A percentile compares a stretch with the other conserved stretches of the same genome.
These are phyloP conservation scores for Emydura subglobosa DNA, from an alignment of 2,113 vertebrate genomes.

Conservation along the genomic window DNA sequence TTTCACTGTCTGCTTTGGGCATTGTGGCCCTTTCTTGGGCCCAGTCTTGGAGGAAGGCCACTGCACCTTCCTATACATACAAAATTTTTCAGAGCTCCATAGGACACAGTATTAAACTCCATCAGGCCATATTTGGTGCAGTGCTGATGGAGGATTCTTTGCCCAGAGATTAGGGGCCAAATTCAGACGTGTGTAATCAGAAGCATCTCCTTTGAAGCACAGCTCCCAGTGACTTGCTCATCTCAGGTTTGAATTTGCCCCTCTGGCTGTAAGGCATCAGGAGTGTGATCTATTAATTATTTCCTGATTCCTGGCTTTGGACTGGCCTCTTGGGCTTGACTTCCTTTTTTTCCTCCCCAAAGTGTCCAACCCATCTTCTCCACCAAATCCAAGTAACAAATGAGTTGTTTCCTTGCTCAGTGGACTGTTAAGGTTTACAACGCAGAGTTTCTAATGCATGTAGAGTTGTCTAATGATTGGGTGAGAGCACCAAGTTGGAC, in stretches of 20 bases:
- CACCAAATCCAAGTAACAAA: background rate
- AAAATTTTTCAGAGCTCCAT: background rate
- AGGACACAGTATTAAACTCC: background rate
- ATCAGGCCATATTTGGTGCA: background rate
- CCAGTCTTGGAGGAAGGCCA: too few relatives aligned
- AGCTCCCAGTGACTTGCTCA: too few relatives aligned
- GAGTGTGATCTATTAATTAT: background rate
- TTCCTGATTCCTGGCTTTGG: background rate
- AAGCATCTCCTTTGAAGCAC: background rate
- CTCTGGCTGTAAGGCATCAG: background rate
- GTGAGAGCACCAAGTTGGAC: slow-evolving; percentile 47
- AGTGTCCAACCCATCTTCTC: background rate
- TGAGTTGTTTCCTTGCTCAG: background rate
- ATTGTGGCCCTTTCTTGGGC: too few relatives aligned
- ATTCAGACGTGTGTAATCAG: background rate
- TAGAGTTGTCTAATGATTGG: slow-evolving; percentile 48
- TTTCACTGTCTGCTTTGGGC: too few relatives aligned
- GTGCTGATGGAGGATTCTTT: background rate
- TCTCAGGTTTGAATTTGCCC: background rate
- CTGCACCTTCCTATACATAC: background rate
- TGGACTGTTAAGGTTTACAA: background rate
- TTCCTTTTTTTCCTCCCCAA: background rate
- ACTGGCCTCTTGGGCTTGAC: background rate
- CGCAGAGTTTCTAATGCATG: slow-evolving; percentile 18
- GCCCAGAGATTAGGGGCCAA: background rate